These are phyloP conservation scores for Bombus balteatus DNA, from an alignment of 1,140 invertebrate genomes.

Conservation along the genomic window DNA sequence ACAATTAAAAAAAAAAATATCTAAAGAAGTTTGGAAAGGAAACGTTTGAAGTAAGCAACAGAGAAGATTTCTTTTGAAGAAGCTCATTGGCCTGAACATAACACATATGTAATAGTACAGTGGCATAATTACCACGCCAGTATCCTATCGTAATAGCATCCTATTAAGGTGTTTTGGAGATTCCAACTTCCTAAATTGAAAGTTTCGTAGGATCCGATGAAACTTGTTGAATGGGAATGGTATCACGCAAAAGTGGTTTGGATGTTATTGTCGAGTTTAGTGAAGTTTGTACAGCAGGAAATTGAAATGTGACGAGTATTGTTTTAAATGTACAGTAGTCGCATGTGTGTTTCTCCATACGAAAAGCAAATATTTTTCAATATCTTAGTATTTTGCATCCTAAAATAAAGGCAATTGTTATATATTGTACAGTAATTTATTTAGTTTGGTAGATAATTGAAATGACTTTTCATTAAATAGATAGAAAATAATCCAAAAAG, in stretches of 20 bases:
- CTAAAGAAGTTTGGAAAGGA: neutral
- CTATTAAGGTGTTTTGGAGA: neutral
- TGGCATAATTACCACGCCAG: neutral
- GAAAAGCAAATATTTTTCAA: neutral
- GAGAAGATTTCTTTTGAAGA: neutral
- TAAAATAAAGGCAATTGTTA: neutral
- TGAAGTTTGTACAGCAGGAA: neutral
- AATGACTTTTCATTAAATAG: neutral
- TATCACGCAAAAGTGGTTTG: neutral
- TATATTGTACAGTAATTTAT: neutral
- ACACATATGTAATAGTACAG: neutral
- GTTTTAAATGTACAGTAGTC: neutral
- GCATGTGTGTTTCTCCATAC: neutral
- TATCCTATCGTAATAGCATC: neutral
- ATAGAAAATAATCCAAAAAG: neutral
- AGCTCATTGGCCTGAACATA: neutral
- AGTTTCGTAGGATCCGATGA: neutral
- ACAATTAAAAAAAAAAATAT: neutral
- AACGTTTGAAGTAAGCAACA: neutral
- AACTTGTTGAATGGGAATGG: neutral
- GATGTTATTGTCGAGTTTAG: neutral
- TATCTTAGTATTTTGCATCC: neutral
- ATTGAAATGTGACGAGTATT: neutral
- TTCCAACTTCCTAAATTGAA: neutral
- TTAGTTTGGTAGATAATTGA: neutral